These are phyloP conservation scores for Sarcophaga variegata DNA, from an alignment of 2,888 invertebrate genomes.

Conservation along the genomic window DNA sequence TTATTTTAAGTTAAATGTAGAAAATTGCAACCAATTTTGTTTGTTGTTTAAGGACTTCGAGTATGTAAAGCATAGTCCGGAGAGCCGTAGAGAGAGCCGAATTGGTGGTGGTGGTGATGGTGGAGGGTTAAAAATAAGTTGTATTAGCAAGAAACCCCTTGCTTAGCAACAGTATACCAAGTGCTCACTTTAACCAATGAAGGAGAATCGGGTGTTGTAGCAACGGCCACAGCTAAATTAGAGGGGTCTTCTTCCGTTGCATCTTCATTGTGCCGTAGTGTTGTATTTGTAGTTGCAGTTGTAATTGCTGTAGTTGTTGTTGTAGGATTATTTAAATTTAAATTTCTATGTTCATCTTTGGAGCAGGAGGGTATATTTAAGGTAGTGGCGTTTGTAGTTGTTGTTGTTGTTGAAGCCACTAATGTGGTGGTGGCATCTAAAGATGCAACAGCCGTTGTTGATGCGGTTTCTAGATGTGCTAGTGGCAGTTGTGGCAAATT, in stretches of 20 bases:
- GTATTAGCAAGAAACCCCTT: constrained; percentile 82
- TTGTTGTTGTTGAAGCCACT: constrained; percentile 43
- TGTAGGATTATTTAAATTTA: constrained; percentile 50
- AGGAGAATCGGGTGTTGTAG: constrained; percentile 79
- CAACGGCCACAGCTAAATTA: constrained; percentile 57
- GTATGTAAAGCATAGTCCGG: background rate
- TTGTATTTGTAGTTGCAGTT: constrained; percentile 19
- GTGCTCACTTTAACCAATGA: constrained; percentile 81
- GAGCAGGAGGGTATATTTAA: background rate
- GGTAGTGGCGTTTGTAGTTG: constrained; percentile 30
- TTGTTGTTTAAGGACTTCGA: background rate
- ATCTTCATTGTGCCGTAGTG: background rate
- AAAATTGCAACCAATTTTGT: constrained; percentile 62
- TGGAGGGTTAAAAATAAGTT: constrained; percentile 43
- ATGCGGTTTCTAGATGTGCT: constrained; percentile 60
- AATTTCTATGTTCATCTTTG: constrained; percentile 44
- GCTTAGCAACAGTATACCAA: constrained; percentile 82
- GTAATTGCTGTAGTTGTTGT: constrained; percentile 39
- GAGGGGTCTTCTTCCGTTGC: constrained; percentile 38
- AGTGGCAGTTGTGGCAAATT: constrained; percentile 66
- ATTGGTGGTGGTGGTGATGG: background rate
- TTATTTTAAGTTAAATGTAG: constrained; percentile 50
- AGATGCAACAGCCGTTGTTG: constrained; percentile 58
- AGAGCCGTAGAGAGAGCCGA: background rate
- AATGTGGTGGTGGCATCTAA: constrained; percentile 49